These are phyloP conservation scores for Hippolais icterina DNA, from an alignment of 2,113 vertebrate species.

Conservation along the genomic window DNA sequence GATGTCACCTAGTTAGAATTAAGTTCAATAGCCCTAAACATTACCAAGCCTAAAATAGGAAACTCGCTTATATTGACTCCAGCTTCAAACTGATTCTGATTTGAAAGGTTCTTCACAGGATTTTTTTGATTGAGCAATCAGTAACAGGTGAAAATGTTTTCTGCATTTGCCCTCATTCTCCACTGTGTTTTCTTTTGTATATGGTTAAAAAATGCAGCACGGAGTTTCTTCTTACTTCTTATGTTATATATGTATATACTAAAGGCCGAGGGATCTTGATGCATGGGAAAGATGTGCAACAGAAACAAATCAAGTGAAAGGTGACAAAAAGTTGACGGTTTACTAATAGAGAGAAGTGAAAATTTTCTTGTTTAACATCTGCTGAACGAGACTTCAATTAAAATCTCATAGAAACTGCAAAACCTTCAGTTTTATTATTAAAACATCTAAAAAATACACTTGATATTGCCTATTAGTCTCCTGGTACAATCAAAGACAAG, in stretches of 20 bases:
- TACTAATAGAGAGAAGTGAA: neutral
- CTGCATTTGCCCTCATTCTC: neutral
- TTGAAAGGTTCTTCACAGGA: neutral
- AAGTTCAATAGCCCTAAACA: neutral
- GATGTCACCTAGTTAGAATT: neutral
- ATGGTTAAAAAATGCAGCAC: neutral
- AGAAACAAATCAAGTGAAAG: neutral
- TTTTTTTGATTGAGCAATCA: neutral
- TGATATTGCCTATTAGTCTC: neutral
- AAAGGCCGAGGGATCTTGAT: neutral
- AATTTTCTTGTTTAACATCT: neutral
- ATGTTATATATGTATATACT: fast-evolving
- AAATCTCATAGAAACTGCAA: neutral
- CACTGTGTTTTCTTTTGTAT: fast-evolving
- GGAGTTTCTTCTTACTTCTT: neutral
- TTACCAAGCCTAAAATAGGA: neutral
- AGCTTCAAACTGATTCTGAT: neutral
- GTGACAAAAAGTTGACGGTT: neutral
- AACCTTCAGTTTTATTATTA: neutral
- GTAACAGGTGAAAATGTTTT: neutral
- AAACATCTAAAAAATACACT: neutral
- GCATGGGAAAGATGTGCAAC: neutral
- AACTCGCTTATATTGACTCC: fast-evolving
- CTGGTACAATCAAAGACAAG: neutral
- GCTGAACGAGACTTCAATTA: neutral